Evolutionary conservation across 1,140 invertebrate species (phyloP).

Genomic region (Branchinecta lindahli): DNA sequence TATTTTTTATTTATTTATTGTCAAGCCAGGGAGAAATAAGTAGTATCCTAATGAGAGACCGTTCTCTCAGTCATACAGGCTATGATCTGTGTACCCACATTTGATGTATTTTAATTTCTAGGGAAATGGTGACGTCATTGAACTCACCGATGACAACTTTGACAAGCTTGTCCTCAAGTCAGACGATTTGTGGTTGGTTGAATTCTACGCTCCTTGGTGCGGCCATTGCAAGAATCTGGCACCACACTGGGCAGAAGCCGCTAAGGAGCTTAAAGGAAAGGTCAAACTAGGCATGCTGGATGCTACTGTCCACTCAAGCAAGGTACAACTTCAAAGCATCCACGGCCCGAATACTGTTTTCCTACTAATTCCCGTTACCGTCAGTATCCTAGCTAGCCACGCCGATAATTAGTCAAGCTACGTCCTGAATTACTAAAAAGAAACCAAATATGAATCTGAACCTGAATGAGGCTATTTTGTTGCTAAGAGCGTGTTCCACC

Average conservation of each 20-base stretch:
- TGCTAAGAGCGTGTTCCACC: no score
- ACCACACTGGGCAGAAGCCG: conserved; percentile 86
- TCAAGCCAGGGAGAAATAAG: no score
- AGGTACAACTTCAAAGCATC: conserved; percentile 37
- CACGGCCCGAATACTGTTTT: conserved; percentile 32
- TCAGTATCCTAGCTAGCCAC: no score
- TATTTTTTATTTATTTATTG: no score
- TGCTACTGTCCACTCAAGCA: conserved; percentile 74
- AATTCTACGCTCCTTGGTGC: conserved; percentile 95
- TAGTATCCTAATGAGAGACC: neutral
- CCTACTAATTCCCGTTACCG: neutral
- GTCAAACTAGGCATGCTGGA: conserved; percentile 90
- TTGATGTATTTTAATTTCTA: conserved; percentile 14
- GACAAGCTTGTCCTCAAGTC: conserved; percentile 73
- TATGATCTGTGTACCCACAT: conserved; percentile 11
- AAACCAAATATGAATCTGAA: no score
- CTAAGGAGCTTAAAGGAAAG: conserved; percentile 82
- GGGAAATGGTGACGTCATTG: conserved; percentile 50
- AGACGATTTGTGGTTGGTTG: conserved; percentile 87
- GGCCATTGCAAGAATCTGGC: conserved; percentile 91
- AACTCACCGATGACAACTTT: conserved; percentile 88
- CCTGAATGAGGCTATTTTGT: no score
- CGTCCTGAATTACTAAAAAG: no score
- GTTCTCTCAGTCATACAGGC: conserved; percentile 26
- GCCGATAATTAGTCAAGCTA: no score